Percentiles rank a stretch among this genome's conserved stretches.
phyloP scores from a whole-genome alignment of 2,113 vertebrate species.

The Hemicordylus capensis region DNA sequence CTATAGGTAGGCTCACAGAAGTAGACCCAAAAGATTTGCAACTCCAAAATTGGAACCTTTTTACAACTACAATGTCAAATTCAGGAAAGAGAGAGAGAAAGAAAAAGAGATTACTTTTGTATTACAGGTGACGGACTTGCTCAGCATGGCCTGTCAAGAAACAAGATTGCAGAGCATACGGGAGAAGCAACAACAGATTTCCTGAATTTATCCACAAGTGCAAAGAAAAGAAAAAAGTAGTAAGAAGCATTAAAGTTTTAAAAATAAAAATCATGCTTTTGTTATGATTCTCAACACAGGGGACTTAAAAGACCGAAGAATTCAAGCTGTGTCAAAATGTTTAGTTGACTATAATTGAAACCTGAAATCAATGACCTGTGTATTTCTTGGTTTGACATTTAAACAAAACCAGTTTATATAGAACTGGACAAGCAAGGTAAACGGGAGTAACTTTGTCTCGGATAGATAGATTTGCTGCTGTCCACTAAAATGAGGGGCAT shows the following conservation, averaged over 20 bases:
- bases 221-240: slow-evolving; percentile 72
- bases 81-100: slow-evolving; percentile 81
- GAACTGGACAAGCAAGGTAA: slow-evolving; percentile 61
- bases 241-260: slow-evolving; percentile 58
- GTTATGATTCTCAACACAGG: slow-evolving; percentile 70
- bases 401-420: background rate
- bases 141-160: slow-evolving; percentile 70
- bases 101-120: slow-evolving; percentile 78
- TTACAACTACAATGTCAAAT: slow-evolving; percentile 85
- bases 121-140: slow-evolving; percentile 76
- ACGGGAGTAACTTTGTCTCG: slow-evolving; percentile 51
- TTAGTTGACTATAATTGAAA: slow-evolving; percentile 51
- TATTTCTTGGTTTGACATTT: slow-evolving; percentile 7
- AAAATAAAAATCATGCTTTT: slow-evolving; percentile 58
- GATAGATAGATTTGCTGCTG: slow-evolving; percentile 77
- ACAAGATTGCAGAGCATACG: slow-evolving; percentile 77
- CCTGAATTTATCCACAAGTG: slow-evolving; percentile 77
- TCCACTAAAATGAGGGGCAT: slow-evolving; percentile 56
- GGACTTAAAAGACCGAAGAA: slow-evolving; percentile 58
- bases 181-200: slow-evolving; percentile 76
- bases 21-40: slow-evolving; percentile 85
- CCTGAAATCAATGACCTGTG: slow-evolving; percentile 52
- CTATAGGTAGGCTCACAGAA: slow-evolving; percentile 86
- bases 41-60: slow-evolving; percentile 81
- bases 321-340: background rate